phyloP scores from a whole-genome alignment of 2,888 invertebrate genomes.

The Clitarchus hookeri region DNA sequence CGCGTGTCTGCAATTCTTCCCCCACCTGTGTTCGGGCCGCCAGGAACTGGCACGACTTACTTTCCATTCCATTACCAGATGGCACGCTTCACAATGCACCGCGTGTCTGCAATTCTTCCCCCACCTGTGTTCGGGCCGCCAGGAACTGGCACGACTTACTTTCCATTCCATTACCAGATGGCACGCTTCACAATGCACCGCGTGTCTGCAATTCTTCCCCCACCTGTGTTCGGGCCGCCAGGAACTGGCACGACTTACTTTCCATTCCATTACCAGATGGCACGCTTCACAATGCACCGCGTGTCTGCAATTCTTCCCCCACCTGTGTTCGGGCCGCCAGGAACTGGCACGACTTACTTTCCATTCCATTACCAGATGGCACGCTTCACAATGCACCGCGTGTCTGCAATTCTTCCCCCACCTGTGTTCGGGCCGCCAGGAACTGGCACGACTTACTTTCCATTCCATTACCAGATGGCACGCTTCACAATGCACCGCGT shows the following conservation, averaged over 20 bases:
- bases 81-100: neutral
- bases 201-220: neutral
- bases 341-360: neutral
- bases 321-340: neutral
- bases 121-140: neutral
- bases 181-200: neutral
- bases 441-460: neutral
- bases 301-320: neutral
- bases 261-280: neutral
- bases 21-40: neutral
- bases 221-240: neutral
- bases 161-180: neutral
- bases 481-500: neutral
- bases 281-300: neutral
- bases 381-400: neutral
- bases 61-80: neutral
- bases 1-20: neutral
- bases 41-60: neutral
- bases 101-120: neutral
- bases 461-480: no score
- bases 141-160: neutral
- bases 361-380: neutral
- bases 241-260: neutral
- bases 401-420: neutral
- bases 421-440: neutral